Evolutionary conservation across 2,888 invertebrate species (phyloP), one percentile per base, ranked within the genome.

Genomic region (Nebria brevicollis): DNA sequence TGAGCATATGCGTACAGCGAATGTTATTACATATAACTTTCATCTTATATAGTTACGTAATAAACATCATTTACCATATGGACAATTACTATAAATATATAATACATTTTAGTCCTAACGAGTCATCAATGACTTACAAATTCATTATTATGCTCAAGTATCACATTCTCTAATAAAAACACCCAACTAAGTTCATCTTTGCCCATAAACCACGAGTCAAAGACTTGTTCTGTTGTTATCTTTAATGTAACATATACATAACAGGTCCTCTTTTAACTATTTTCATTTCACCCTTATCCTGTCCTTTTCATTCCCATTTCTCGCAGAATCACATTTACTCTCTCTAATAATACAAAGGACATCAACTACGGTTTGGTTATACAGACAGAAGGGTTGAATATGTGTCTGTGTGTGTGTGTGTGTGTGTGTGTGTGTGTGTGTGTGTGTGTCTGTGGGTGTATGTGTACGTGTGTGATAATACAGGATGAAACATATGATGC

Each of bases 331-430:
- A 2, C 54, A 7, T 54, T 13, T 2, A 54, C 54, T 54, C 54
- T 70, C 70, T 70, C 70, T 25, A 11, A 66, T 66, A 70, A 5
- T 70, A 70, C 70, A 70, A 70, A 70, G 70, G 70, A 13, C 70
- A 54, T 34, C 70, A 70, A 20, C 26, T 70, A 26, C 26, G 20
- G 70, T 25, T 70, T 34, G 34, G 70, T 26, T 20, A 20, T 70
- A 26, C 25, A 70, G 25, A 70, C 20, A 70, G 54, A 54, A 54
- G 54, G 54, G 54, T 20, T 70, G 70, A 10, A 8, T 26, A 15
- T 70, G 34, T 70, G 70, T 15, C 5, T 11, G 70, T 34, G 25
- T 25, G 70, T 20, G 25, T 1, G 0, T 20, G 54, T 2, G 1
- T 70, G 70, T 5, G 2, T 26, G 25, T 70, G 13, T 70, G 70